These are phyloP conservation scores for Agrotis exclamationis DNA, from an alignment of 2,888 invertebrate genomes.

Conservation along the genomic window DNA sequence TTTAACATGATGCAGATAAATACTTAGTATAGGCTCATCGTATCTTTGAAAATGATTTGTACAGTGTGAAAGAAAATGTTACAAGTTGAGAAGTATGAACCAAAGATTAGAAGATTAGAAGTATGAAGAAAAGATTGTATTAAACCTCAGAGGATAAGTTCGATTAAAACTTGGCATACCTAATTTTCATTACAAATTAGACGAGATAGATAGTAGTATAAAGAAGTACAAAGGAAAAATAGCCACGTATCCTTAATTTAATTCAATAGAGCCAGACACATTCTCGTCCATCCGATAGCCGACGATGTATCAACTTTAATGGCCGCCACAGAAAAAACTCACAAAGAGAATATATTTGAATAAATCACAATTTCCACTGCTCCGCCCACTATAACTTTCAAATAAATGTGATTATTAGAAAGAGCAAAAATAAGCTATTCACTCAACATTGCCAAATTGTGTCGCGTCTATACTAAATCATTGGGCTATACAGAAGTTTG, in stretches of 20 bases:
- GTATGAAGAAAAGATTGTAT: background rate
- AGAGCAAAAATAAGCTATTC: constrained; percentile 80
- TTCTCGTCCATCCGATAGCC: constrained; percentile 60
- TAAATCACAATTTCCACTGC: constrained; percentile 78
- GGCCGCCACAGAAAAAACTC: constrained; percentile 67
- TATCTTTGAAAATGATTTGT: background rate
- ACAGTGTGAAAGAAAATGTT: background rate
- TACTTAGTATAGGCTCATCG: too few relatives aligned
- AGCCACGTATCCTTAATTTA: constrained; percentile 30
- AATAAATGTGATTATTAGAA: constrained; percentile 79
- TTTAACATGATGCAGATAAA: too few relatives aligned
- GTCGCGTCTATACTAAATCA: constrained; percentile 81
- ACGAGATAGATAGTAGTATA: background rate
- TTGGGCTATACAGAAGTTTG: constrained; percentile 69
- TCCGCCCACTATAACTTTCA: constrained; percentile 73
- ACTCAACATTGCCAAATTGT: constrained; percentile 79
- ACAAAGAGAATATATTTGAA: constrained; percentile 66
- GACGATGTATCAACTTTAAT: constrained; percentile 64
- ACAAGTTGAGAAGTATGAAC: background rate
- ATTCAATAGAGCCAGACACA: constrained; percentile 38
- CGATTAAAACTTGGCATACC: background rate
- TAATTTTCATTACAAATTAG: background rate
- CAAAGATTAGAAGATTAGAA: too few relatives aligned
- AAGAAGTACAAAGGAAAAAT: constrained; percentile 10
- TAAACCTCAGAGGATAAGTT: background rate